These are phyloP conservation scores for Arothron firmamentum DNA, from an alignment of 2,113 vertebrate genomes.

Conservation along the genomic window DNA sequence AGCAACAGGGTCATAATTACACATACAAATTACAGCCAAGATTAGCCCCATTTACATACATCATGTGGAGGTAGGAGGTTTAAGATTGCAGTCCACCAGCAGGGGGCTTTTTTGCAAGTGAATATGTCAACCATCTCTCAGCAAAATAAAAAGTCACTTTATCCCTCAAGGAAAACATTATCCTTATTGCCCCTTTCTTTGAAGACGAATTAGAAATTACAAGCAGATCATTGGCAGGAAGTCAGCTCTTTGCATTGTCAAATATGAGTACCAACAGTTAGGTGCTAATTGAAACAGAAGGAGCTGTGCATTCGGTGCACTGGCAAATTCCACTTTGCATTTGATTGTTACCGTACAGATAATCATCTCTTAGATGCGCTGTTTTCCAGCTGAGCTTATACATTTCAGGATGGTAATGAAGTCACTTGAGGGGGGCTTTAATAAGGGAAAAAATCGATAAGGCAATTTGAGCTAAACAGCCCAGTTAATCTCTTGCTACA, in stretches of 20 bases:
- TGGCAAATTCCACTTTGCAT: constrained; percentile 43
- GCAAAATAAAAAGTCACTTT: no score
- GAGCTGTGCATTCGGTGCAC: constrained; percentile 28
- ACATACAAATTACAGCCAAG: no score
- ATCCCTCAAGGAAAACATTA: background rate
- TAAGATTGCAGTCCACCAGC: no score
- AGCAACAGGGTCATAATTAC: no score
- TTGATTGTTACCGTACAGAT: constrained; percentile 37
- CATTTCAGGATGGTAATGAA: constrained; percentile 48
- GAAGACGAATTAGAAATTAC: constrained; percentile 13
- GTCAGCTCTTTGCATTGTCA: constrained; percentile 21
- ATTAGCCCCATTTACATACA: no score
- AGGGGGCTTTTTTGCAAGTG: no score
- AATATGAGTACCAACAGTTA: constrained; percentile 28
- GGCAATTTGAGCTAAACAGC: constrained; percentile 46
- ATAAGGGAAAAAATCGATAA: constrained; percentile 51
- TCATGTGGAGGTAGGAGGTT: no score
- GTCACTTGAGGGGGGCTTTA: constrained; percentile 35
- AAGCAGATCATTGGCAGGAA: constrained; percentile 12
- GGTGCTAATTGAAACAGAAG: constrained; percentile 47
- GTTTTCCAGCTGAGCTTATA: constrained; percentile 17
- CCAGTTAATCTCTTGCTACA: constrained; percentile 35
- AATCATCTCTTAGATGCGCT: constrained; percentile 47
- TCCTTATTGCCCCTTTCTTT: constrained; percentile 6
- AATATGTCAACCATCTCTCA: no score